phyloP scores from a whole-genome alignment of 2,113 vertebrate species.

The Zosterops lateralis region DNA sequence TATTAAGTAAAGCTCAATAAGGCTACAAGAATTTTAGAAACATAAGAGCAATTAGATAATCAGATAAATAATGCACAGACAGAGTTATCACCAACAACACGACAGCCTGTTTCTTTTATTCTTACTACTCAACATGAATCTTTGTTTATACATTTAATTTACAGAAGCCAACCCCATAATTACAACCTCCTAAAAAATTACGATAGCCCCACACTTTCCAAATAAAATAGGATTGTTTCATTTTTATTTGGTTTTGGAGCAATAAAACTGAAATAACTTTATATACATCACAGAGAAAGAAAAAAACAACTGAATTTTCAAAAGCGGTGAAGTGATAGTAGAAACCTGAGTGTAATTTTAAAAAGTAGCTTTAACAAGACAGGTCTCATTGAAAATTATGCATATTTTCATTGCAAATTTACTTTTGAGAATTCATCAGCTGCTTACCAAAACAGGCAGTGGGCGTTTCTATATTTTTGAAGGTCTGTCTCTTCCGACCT shows the following conservation, averaged over 20 bases:
- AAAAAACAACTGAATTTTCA: not conserved
- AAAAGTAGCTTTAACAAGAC: not conserved
- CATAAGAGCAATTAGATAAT: not conserved
- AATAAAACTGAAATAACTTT: not conserved
- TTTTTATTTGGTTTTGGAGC: not conserved
- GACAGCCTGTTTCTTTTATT: not conserved
- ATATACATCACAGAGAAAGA: rapidly evolving
- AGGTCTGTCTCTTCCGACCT: not conserved
- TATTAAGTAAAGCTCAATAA: not conserved
- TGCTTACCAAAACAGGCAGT: rapidly evolving
- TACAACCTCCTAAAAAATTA: not conserved
- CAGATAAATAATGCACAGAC: not conserved
- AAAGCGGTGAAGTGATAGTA: not conserved
- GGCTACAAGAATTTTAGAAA: not conserved
- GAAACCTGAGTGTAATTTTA: not conserved
- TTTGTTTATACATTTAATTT: not conserved
- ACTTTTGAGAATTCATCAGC: not conserved
- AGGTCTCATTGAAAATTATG: not conserved
- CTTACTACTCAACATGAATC: not conserved
- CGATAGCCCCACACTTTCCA: not conserved
- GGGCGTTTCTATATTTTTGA: not conserved
- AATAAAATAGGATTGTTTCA: not conserved
- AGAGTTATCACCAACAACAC: not conserved
- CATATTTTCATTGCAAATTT: not conserved
- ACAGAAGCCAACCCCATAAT: not conserved